These are phyloP conservation scores for Podabrus alpinus DNA, from an alignment of 2,888 invertebrate species.

Conservation along the genomic window DNA sequence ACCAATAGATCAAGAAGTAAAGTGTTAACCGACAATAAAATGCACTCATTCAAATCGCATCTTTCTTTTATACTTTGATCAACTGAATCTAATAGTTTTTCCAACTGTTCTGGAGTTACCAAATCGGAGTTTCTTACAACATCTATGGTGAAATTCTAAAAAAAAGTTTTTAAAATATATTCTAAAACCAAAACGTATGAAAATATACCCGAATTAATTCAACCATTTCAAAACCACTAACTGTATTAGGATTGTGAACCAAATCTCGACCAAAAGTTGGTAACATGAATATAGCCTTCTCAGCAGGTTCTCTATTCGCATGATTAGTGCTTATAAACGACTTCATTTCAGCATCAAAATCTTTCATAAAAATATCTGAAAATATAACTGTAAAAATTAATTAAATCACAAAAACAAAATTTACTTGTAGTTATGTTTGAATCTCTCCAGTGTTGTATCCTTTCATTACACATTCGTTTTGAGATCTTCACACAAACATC, in stretches of 20 bases:
- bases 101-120: background rate
- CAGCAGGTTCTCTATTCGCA: background rate
- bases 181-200: background rate
- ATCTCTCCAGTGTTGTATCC: constrained; percentile 62
- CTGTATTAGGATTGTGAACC: constrained; percentile 12
- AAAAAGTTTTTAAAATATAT: background rate
- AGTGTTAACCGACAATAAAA: constrained; percentile 39
- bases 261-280: constrained; percentile 22
- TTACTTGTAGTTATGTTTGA: constrained; percentile 54
- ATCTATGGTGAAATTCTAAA: constrained; percentile 26
- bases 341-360: constrained; percentile 46
- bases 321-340: constrained; percentile 31
- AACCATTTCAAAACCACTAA: constrained; percentile 32
- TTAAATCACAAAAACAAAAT: background rate
- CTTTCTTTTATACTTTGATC: constrained; percentile 40
- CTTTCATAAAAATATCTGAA: constrained; percentile 49
- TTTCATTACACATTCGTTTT: constrained; percentile 56
- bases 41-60: constrained; percentile 48
- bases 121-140: constrained; percentile 17
- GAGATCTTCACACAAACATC: constrained; percentile 60
- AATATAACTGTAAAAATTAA: background rate
- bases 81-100: background rate
- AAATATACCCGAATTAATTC: constrained; percentile 43
- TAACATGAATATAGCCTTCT: constrained; percentile 38
- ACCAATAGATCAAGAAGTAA: constrained; percentile 44